phyloP scores from a whole-genome alignment of 2,888 invertebrate genomes.

The Stegana nigrithorax region DNA sequence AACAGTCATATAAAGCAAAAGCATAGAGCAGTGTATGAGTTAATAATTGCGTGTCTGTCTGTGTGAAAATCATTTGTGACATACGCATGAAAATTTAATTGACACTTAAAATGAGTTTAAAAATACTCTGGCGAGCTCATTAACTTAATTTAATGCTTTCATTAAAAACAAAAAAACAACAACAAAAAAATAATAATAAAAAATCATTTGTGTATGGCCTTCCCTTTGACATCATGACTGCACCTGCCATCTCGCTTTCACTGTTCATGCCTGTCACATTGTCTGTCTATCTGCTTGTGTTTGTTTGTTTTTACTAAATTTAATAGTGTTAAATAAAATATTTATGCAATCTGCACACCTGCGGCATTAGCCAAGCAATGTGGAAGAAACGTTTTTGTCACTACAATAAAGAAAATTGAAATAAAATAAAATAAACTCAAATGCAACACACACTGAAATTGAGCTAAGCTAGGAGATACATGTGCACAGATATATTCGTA shows the following conservation, averaged over 20 bases:
- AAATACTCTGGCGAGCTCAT: conserved; percentile 18
- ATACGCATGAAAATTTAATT: conserved; percentile 32
- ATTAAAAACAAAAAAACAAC: conserved; percentile 1
- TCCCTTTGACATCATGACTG: too few relatives aligned
- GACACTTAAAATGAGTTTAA: conserved; percentile 42
- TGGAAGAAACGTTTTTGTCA: too few relatives aligned
- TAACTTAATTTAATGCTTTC: conserved; percentile 18
- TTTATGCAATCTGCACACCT: conserved; percentile 52
- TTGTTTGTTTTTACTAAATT: conserved; percentile 33
- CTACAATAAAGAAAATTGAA: too few relatives aligned
- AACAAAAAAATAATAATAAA: too few relatives aligned
- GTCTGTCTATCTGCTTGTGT: conserved; percentile 2
- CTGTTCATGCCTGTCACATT: not conserved
- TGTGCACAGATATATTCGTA: too few relatives aligned
- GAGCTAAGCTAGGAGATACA: too few relatives aligned
- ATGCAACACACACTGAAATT: too few relatives aligned
- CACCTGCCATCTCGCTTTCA: not conserved
- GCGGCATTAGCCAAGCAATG: conserved; percentile 1
- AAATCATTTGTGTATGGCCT: too few relatives aligned
- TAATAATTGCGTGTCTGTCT: not conserved
- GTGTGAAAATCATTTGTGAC: conserved; percentile 8
- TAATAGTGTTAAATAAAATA: conserved; percentile 56
- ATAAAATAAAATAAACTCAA: too few relatives aligned
- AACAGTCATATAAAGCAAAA: too few relatives aligned
- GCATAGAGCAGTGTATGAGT: not conserved